Conservation (phyloP, 2,113 vertebrate species). For the Oryzias celebensis region DNA sequence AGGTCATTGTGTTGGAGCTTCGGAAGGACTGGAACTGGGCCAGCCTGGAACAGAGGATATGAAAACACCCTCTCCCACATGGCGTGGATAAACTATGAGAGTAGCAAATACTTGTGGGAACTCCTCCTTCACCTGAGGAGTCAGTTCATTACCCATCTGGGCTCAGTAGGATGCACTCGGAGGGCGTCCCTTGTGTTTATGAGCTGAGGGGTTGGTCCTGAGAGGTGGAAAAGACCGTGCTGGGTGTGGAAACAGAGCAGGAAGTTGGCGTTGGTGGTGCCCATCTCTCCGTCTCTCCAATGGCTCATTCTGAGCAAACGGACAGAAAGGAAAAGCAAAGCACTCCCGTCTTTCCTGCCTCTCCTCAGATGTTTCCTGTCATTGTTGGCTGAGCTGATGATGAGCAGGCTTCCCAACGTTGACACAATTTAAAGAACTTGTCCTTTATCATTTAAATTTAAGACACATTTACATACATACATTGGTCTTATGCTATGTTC, state of each 20-base stretch:
- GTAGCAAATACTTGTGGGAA: background rate
- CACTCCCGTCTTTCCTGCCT: conserved; percentile 19
- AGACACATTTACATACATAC: too few relatives aligned
- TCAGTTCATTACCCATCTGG: background rate
- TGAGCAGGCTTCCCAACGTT: background rate
- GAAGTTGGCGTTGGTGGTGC: background rate
- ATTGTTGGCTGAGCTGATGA: conserved; percentile 7
- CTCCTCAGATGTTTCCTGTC: conserved; percentile 11
- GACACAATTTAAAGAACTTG: background rate
- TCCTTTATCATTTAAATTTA: too few relatives aligned
- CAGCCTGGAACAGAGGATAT: background rate
- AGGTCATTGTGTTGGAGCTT: background rate
- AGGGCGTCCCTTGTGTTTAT: background rate
- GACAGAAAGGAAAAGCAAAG: conserved; percentile 3
- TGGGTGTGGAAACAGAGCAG: background rate
- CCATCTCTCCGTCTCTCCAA: background rate
- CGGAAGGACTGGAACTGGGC: background rate
- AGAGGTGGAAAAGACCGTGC: background rate
- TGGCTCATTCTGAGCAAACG: background rate
- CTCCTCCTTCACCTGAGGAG: background rate
- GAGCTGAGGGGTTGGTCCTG: background rate
- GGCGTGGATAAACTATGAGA: background rate
- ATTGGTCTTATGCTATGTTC: too few relatives aligned
- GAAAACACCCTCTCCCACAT: background rate
- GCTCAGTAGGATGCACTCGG: background rate